Conservation (phyloP, 2,113 vertebrate genomes). For the Zapus hudsonius region DNA sequence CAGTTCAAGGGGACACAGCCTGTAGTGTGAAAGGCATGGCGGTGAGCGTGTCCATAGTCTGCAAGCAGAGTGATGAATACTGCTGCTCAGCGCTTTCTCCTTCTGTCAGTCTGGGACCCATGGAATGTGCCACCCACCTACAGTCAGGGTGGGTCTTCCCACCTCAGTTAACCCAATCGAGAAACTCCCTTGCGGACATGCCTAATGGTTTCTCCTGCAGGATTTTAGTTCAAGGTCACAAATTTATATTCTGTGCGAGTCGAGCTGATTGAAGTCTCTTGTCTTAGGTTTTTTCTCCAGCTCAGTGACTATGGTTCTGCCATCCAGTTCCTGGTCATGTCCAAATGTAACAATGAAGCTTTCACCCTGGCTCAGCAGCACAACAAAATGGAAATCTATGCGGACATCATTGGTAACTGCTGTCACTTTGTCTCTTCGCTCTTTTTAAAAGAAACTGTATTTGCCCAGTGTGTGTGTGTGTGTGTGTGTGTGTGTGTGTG, state of each 20-base stretch:
- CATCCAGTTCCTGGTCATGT: constrained; percentile 97
- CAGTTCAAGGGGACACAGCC: neutral
- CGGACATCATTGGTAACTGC: constrained; percentile 94
- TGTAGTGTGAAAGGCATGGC: neutral
- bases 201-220: neutral
- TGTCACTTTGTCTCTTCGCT: neutral
- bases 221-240: neutral
- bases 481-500: too few relatives aligned
- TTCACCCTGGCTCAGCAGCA: constrained; percentile 98
- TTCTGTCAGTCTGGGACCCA: neutral
- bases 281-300: constrained; percentile 93
- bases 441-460: neutral
- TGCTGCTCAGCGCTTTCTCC: neutral
- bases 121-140: neutral
- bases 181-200: neutral
- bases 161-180: neutral
- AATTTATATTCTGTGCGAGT: neutral
- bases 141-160: neutral
- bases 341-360: constrained; percentile 96
- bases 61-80: neutral
- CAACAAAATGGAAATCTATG: constrained; percentile 98
- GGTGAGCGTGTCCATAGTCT: too few relatives aligned
- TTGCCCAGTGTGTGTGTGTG: too few relatives aligned
- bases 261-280: constrained; percentile 49
- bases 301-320: constrained; percentile 97